Evolutionary conservation across 2,797 vertebrate species (phyloP), one percentile per base, ranked within the genome.

Genomic region (Pangasius larnaudii): DNA sequence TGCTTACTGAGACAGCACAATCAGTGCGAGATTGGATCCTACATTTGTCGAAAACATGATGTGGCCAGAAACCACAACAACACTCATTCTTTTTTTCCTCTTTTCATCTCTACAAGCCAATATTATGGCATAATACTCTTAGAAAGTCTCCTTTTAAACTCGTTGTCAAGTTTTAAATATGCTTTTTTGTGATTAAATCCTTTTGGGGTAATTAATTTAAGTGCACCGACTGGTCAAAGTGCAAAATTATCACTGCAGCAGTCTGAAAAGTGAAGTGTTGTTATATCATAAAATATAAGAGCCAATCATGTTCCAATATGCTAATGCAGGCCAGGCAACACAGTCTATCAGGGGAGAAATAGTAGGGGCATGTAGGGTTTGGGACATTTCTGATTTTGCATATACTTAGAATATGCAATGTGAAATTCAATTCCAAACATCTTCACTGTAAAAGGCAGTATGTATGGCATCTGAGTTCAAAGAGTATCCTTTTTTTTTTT

Each of bases 181-280:
- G 49, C 49, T 71, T 71, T 63, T 69, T 84, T 53, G 11, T 9
- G 16, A 69, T 71, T 9, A 27, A 27, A 36, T 71, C 49, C 49
- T 53, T 69, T 33, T 18, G 30, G 30, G 46, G 65, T 30, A 33
- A 56, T 71, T 36, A 0, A 36, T 69, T 84, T 71, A 84, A 84
- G 82, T 84, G 82, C 89, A 90, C 87, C 86, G 80, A 84, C 82
- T 71, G 49, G 42, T 71, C 82, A 84, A 71, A 84, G 65, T 69
- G 82, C 82, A 69, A 84, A 84, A 69, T 84, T 5, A 36, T 53
- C 49, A 71, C 63, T 36, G 49, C n/a, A 69, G 82, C 82, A 84
- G 30, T 69, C 63, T 33, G 63, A 67, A 67, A 53, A 67, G 27
- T 22, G 27, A 84, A 84, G 63, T 39, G 58, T 84, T 84, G 30